These are phyloP conservation scores for Phrynosoma blainvillii DNA, from an alignment of 2,113 vertebrate species.

Conservation along the genomic window DNA sequence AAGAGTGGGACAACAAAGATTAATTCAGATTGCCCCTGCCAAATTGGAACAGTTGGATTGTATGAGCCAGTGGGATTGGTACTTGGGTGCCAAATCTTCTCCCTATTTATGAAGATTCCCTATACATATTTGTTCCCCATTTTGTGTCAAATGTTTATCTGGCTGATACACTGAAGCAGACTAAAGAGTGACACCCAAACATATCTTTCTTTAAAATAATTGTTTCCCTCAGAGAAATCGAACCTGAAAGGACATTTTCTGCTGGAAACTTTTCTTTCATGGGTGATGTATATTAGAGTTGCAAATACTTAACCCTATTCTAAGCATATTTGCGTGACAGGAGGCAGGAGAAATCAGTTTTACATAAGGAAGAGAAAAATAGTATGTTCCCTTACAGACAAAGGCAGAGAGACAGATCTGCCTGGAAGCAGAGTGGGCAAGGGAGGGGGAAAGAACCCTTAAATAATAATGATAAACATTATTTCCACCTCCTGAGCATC, in stretches of 20 bases:
- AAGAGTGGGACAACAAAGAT: too few species aligned
- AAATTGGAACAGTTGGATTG: too few species aligned
- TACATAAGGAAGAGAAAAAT: slow-evolving; percentile 18
- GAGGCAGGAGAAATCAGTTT: slow-evolving; percentile 10
- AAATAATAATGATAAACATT: neutral
- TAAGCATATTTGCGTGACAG: slow-evolving; percentile 23
- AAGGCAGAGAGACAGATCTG: neutral
- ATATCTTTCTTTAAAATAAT: slow-evolving; percentile 40
- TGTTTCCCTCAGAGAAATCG: neutral
- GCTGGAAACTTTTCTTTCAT: neutral
- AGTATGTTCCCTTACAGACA: neutral
- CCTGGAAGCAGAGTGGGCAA: slow-evolving; percentile 10
- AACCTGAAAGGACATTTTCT: neutral
- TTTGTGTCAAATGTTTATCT: slow-evolving; percentile 20
- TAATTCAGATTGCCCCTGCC: too few species aligned
- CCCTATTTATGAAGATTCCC: neutral
- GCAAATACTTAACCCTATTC: neutral
- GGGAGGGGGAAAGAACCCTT: neutral
- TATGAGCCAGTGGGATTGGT: neutral
- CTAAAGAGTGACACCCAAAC: neutral
- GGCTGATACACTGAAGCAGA: slow-evolving; percentile 18
- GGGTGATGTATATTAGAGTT: neutral
- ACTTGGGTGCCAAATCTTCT: neutral
- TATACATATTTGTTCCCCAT: neutral
- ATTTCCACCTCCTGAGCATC: slow-evolving; percentile 7